A percentile compares a stretch with the other conserved stretches of the same genome.
These are phyloP conservation scores for Scomberomorus guttatus DNA, from an alignment of 2,797 vertebrate genomes.

Conservation along the genomic window DNA sequence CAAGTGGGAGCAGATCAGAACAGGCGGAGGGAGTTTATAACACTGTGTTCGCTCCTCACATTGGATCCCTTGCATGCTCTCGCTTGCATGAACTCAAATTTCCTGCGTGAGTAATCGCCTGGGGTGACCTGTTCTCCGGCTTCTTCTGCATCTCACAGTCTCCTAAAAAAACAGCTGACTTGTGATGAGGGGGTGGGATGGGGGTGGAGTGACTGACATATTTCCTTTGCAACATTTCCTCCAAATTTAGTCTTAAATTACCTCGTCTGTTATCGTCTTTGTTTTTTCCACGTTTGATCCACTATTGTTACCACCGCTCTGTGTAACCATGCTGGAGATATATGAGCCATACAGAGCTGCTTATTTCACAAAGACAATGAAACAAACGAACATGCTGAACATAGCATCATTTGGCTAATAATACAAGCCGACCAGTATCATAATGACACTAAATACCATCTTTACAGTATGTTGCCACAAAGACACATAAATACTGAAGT, in stretches of 20 bases:
- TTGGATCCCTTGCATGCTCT: slow-evolving; percentile 38
- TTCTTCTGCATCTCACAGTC: slow-evolving; percentile 11
- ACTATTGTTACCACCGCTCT: background rate
- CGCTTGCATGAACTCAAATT: slow-evolving; percentile 51
- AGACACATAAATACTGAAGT: background rate
- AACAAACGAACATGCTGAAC: too few relatives aligned
- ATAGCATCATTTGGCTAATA: slow-evolving; percentile 2
- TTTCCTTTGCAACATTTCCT: slow-evolving; percentile 1
- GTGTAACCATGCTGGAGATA: slow-evolving; percentile 19
- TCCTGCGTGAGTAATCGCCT: slow-evolving; percentile 49
- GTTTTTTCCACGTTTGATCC: slow-evolving; percentile 5
- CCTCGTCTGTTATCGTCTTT: background rate
- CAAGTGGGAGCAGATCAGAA: slow-evolving; percentile 78
- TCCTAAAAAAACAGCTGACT: slow-evolving; percentile 37
- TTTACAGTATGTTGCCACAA: background rate
- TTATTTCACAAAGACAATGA: slow-evolving; percentile 18
- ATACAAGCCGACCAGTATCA: background rate
- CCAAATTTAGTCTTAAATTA: background rate
- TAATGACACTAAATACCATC: background rate
- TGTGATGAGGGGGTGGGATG: background rate
- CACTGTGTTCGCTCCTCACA: slow-evolving; percentile 51
- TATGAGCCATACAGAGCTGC: background rate
- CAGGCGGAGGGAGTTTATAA: slow-evolving; percentile 74
- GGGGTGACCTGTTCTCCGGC: slow-evolving; percentile 37
- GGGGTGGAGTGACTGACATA: background rate